phyloP scores from a whole-genome alignment of 2,888 invertebrate species.

The Cybosia mesomella region DNA sequence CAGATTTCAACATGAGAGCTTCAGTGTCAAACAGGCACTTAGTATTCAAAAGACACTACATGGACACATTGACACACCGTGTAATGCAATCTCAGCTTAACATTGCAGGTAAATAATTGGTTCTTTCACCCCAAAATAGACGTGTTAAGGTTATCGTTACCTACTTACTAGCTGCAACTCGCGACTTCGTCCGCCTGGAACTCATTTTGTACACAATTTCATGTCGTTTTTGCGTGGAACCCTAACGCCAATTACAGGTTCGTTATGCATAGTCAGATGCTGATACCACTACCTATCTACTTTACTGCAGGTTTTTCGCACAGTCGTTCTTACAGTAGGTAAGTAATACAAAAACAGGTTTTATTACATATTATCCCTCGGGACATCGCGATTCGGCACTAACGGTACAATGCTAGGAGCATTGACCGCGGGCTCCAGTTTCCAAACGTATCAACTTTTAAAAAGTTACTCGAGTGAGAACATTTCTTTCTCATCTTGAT shows the following conservation, averaged over 20 bases:
- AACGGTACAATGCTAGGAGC: slow-evolving; percentile 61
- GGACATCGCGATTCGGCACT: slow-evolving; percentile 61
- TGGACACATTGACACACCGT: background rate
- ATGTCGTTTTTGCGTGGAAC: no score
- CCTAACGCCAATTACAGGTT: no score
- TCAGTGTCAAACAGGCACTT: slow-evolving; percentile 13
- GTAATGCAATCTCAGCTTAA: no score
- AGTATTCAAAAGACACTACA: slow-evolving; percentile 15
- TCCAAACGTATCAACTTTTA: slow-evolving; percentile 2
- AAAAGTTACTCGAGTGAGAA: slow-evolving; percentile 4
- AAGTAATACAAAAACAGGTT: slow-evolving; percentile 44
- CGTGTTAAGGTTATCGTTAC: no score
- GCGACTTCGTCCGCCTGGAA: no score
- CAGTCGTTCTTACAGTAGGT: no score
- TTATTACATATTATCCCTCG: slow-evolving; percentile 47
- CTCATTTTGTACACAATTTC: no score
- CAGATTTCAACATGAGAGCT: slow-evolving; percentile 7
- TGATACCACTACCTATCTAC: background rate
- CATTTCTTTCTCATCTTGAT: background rate
- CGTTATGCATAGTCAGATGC: no score
- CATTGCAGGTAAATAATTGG: no score
- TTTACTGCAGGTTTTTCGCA: background rate
- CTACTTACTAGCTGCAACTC: no score
- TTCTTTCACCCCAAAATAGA: no score
- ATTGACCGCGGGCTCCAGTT: slow-evolving; percentile 59